These are phyloP conservation scores for Idris sp. DNA, from an alignment of 1,140 invertebrate genomes.

Conservation along the genomic window DNA sequence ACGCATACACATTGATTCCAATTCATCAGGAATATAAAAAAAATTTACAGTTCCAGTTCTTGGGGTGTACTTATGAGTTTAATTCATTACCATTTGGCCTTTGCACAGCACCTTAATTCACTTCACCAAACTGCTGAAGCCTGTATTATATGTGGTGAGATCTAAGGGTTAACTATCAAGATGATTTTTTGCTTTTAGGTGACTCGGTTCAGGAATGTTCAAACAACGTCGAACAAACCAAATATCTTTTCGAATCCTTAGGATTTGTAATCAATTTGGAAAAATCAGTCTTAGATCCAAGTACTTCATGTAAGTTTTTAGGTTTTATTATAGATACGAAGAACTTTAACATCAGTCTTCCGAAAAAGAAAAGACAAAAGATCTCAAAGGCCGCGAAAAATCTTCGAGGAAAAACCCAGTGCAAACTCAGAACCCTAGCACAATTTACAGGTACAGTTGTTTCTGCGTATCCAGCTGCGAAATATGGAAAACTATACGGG, in stretches of 20 bases:
- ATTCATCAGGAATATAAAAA: conserved; percentile 47
- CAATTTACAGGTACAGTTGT: conserved; percentile 48
- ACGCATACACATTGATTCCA: conserved; percentile 55
- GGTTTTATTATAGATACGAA: conserved; percentile 44
- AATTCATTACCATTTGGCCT: conserved; percentile 28
- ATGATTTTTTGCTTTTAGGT: conserved; percentile 30
- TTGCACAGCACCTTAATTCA: conserved; percentile 21
- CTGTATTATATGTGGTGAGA: conserved; percentile 15
- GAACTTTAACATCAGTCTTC: conserved; percentile 16
- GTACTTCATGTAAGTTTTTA: conserved; percentile 8
- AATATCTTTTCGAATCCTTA: neutral
- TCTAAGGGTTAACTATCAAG: conserved; percentile 28
- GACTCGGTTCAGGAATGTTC: conserved; percentile 4
- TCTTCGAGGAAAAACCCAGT: conserved; percentile 1
- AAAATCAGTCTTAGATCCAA: conserved; percentile 14
- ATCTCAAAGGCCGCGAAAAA: conserved; percentile 3
- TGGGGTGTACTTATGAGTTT: conserved; percentile 36
- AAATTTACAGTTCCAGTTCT: conserved; percentile 50
- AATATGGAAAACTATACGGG: conserved; percentile 55
- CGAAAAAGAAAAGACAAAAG: conserved; percentile 29
- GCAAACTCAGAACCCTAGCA: conserved; percentile 53
- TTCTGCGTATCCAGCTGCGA: conserved; percentile 49
- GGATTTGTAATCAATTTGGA: conserved; percentile 12
- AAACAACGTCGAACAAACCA: neutral
- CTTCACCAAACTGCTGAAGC: conserved; percentile 21